Base-by-base conservation (phyloP, 1,140 invertebrate genomes). In the Dendroctonus ponderosae region DNA sequence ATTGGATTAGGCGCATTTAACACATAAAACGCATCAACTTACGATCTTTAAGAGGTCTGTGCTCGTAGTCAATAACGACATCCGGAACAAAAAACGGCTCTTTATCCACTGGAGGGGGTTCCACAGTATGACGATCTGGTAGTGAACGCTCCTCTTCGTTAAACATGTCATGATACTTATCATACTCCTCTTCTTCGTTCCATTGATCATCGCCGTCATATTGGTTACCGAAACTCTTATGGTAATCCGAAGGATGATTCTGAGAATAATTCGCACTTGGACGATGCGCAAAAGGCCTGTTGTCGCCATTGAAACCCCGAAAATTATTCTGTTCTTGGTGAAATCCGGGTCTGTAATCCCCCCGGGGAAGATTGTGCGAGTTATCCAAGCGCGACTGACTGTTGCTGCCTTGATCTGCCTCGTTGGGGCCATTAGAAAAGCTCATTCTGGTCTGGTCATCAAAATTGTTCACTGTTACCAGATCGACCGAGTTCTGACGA, bases 51-150 rank as follows among this genome's bases (percentile, higher is more conserved):
- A 70, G 9, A 61, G 82, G 78, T 70, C 85, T 84, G 71, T 90
- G 89, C 14, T 85, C 85, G 79, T 91, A 91, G 79, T 91, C 88
- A 50, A 91, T 84, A 37, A 90, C 83, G 67, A 26, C 67, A 14
- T 56, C 54, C 6, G 76, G 72, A 52, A 76, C 69, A 62, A 75
- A 75, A 7, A 77, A 66, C 15, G 51, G 49, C 5, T 67, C 67
- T 56, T 67, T 67, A 26, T 70, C 67, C 37, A 50, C 51, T 15
- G 66, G 39, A 6, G 43, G 52, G n/a, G 12, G 12, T 26, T 66
- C 40, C 7, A 66, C 41, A 9, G 9, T 15, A 12, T 7, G 9
- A 9, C 11, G 11, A 43, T 7, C 8, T 43, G 48, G 6, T 6
- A 11, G 40, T 52, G 50, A 54, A 42, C 66, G 52, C 7, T 67